These are phyloP conservation scores for Leuctra nigra DNA, from an alignment of 2,888 invertebrate genomes.

Conservation along the genomic window DNA sequence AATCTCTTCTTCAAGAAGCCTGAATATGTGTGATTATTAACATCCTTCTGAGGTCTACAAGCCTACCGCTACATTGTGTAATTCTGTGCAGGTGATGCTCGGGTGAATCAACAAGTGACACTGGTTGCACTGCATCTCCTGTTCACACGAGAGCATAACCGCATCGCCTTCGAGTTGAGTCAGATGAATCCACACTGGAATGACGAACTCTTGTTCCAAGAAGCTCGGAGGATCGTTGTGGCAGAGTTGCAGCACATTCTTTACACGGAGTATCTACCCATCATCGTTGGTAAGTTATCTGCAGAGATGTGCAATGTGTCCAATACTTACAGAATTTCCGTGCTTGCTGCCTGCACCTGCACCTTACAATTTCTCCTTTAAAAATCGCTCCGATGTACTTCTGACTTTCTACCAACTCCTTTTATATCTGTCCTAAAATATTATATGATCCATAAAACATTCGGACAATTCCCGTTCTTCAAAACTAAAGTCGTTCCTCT, in stretches of 20 bases:
- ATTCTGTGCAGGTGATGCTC: constrained; percentile 20
- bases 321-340: too few relatives aligned
- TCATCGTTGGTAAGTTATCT: constrained; percentile 24
- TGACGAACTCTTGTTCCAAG: constrained; percentile 34
- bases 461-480: too few relatives aligned
- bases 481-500: too few relatives aligned
- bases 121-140: constrained; percentile 32
- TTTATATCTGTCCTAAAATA: background rate
- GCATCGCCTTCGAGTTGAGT: constrained; percentile 32
- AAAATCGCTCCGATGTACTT: background rate
- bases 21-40: too few relatives aligned
- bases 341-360: too few relatives aligned
- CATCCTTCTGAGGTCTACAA: too few relatives aligned
- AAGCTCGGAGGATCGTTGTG: constrained; percentile 32
- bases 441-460: too few relatives aligned
- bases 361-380: too few relatives aligned
- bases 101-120: constrained; percentile 26
- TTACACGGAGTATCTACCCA: constrained; percentile 35
- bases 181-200: constrained; percentile 37
- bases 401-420: background rate
- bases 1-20: too few relatives aligned
- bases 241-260: constrained; percentile 35
- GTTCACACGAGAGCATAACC: constrained; percentile 35
- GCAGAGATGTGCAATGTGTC: too few relatives aligned
- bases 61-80: background rate